These are phyloP conservation scores for Girardia tigrina DNA, from an alignment of 2,888 invertebrate genomes.

Conservation along the genomic window DNA sequence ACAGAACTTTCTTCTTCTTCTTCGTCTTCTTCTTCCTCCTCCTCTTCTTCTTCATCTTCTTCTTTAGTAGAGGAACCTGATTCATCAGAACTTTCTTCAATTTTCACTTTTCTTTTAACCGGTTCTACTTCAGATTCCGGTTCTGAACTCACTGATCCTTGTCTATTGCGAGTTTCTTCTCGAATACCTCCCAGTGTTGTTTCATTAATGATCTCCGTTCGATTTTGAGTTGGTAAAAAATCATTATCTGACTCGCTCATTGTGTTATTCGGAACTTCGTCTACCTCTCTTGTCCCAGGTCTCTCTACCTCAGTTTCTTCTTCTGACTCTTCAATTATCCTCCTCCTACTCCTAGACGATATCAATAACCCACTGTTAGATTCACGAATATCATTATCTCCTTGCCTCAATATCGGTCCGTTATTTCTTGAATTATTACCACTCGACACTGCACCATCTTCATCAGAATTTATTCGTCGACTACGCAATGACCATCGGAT, in stretches of 20 bases:
- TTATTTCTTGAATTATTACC: too few relatives aligned
- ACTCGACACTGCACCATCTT: neutral
- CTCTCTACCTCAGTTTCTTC: neutral
- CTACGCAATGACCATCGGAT: neutral
- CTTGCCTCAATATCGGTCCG: neutral
- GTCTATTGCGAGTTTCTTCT: neutral
- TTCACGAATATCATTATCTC: neutral
- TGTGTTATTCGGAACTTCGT: neutral
- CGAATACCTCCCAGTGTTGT: neutral
- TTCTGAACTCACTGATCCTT: slow-evolving; percentile 4
- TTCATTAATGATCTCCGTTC: too few relatives aligned
- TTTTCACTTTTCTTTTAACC: neutral
- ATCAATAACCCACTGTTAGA: neutral
- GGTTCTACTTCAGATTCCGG: neutral
- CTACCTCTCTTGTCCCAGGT: neutral
- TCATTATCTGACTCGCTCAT: too few relatives aligned
- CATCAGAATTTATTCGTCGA: neutral
- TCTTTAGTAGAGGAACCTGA: neutral
- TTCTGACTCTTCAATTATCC: neutral
- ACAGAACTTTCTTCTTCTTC: too few relatives aligned
- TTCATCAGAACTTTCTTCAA: neutral
- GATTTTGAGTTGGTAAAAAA: too few relatives aligned
- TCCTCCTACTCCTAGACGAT: neutral
- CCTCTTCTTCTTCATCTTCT: too few relatives aligned
- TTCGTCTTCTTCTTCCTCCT: too few relatives aligned